Conservation (phyloP, 53 echinoderm and acorn worm species). For the Arbacia lixula region DNA sequence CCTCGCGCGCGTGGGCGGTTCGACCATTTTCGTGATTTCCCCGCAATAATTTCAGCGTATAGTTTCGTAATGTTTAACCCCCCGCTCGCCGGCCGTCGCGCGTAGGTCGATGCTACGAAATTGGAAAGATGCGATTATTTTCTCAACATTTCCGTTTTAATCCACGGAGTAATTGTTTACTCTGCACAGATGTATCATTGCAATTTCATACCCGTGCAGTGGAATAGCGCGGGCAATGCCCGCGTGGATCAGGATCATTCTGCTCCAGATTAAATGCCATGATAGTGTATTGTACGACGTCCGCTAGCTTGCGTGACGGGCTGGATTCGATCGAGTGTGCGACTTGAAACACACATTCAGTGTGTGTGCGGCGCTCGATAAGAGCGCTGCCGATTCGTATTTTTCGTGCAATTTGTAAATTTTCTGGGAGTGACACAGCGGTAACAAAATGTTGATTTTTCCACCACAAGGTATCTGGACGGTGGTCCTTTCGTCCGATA, state of each 20-base stretch:
- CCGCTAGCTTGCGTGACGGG: too few relatives aligned
- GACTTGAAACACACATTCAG: conserved; percentile 48
- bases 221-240: conserved; percentile 35
- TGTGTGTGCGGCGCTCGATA: conserved; percentile 61
- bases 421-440: conserved; percentile 28
- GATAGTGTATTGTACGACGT: too few relatives aligned
- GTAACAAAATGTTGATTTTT: conserved; percentile 89
- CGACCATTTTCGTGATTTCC: conserved; percentile 67
- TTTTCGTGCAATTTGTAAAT: conserved; percentile 51
- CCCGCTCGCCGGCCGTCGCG: conserved; percentile 44
- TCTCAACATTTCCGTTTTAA: too few relatives aligned
- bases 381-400: conserved; percentile 50
- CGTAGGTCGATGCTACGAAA: conserved; percentile 20
- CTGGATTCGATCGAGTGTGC: too few relatives aligned
- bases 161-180: conserved; percentile 38
- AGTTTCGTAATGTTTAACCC: conserved; percentile 74
- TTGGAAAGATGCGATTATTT: conserved; percentile 40
- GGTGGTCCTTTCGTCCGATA: conserved; percentile 96
- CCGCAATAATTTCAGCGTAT: conserved; percentile 73
- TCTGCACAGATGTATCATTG: conserved; percentile 52
- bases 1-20: conserved; percentile 81
- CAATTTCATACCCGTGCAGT: conserved; percentile 23
- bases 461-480: conserved; percentile 99
- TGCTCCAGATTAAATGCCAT: conserved; percentile 54
- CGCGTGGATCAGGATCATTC: conserved; percentile 48